Conservation (phyloP, 2,797 vertebrate genomes). For the Cuniculus paca region DNA sequence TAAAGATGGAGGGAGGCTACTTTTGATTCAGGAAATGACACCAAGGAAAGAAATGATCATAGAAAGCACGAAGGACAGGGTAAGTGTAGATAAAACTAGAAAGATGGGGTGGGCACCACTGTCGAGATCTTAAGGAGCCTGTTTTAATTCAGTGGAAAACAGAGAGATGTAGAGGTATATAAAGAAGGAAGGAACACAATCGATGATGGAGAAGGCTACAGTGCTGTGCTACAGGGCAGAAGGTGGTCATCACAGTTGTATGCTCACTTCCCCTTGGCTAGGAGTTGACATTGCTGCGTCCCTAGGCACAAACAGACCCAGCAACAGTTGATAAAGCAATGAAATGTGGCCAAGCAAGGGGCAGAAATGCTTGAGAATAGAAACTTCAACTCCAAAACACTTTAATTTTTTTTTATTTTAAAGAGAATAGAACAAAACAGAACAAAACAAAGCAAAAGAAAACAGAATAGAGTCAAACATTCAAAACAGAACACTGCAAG, state of each 20-base stretch:
- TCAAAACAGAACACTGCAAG: too few species aligned
- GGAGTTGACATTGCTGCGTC: not conserved
- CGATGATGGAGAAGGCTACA: not conserved
- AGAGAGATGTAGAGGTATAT: not conserved
- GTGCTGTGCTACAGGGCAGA: not conserved
- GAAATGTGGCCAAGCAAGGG: not conserved
- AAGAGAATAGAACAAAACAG: too few species aligned
- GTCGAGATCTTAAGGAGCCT: fast-evolving
- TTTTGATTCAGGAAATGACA: not conserved
- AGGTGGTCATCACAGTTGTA: not conserved
- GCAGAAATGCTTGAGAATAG: not conserved
- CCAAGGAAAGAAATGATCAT: not conserved
- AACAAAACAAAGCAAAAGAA: too few species aligned
- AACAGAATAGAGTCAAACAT: too few species aligned
- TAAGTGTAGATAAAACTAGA: not conserved
- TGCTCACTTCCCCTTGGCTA: not conserved
- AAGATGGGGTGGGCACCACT: not conserved
- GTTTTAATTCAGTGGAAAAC: not conserved
- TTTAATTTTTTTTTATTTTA: too few species aligned
- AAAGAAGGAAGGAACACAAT: not conserved
- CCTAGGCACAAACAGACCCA: not conserved
- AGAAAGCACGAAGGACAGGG: not conserved
- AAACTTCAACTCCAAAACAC: not conserved
- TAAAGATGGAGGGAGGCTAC: not conserved
- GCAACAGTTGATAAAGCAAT: not conserved